These are phyloP conservation scores for Novumbra hubbsi DNA, from an alignment of 2,797 vertebrate genomes.

Conservation along the genomic window DNA sequence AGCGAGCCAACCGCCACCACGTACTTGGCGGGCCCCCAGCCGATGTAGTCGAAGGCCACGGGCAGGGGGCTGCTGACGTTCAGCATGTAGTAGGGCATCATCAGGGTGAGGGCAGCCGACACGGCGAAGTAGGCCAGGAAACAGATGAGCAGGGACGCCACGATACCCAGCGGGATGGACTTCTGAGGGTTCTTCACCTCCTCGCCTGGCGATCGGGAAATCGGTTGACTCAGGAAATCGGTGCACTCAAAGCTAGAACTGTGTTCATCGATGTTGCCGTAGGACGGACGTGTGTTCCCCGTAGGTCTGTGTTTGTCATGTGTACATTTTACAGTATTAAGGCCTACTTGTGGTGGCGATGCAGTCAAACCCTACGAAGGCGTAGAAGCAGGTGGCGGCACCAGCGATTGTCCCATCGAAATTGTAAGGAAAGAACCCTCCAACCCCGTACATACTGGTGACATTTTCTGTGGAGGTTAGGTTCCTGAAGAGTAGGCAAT, in stretches of 20 bases:
- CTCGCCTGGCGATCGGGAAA: slow-evolving; percentile 71
- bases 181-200: slow-evolving; percentile 85
- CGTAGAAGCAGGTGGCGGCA: slow-evolving; percentile 87
- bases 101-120: slow-evolving; percentile 85
- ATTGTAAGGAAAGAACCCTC: slow-evolving; percentile 86
- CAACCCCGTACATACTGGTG: slow-evolving; percentile 70
- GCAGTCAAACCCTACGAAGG: slow-evolving; percentile 91
- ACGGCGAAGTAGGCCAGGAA: slow-evolving; percentile 86
- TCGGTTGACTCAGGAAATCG: background rate
- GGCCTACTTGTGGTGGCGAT: slow-evolving; percentile 79
- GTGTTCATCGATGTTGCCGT: background rate
- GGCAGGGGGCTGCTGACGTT: slow-evolving; percentile 79
- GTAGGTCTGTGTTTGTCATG: background rate
- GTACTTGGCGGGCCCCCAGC: slow-evolving; percentile 80
- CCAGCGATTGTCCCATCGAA: slow-evolving; percentile 81
- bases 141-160: slow-evolving; percentile 83
- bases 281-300: background rate
- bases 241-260: background rate
- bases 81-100: slow-evolving; percentile 87
- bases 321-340: background rate
- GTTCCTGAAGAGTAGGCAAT: slow-evolving; percentile 67
- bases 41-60: slow-evolving; percentile 77
- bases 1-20: slow-evolving; percentile 82
- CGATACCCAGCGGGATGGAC: slow-evolving; percentile 81
- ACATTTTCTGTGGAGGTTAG: slow-evolving; percentile 56